These are phyloP conservation scores for Cynopterus sphinx DNA, from an alignment of 2,797 vertebrate species.

Conservation along the genomic window DNA sequence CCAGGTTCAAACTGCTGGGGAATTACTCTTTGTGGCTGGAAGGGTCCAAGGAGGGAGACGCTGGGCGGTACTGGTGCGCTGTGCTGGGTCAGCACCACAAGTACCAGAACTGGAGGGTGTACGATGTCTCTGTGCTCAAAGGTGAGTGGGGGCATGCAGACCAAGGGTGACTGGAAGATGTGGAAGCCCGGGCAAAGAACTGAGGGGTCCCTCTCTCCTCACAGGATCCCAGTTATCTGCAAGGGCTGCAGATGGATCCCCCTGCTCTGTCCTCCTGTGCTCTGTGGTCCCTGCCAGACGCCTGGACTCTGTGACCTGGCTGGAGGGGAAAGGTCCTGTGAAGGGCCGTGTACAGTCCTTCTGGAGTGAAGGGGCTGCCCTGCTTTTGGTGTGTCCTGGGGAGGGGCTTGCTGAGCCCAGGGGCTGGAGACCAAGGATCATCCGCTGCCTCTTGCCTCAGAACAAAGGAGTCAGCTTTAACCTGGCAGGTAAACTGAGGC, in stretches of 20 bases:
- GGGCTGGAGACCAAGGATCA: neutral
- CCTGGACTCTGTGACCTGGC: slow-evolving; percentile 68
- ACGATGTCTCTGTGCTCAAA: slow-evolving; percentile 70
- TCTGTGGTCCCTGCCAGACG: slow-evolving; percentile 17
- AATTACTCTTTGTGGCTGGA: slow-evolving; percentile 75
- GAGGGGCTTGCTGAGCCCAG: slow-evolving; percentile 46
- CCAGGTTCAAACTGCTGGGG: slow-evolving; percentile 56
- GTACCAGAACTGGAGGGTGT: slow-evolving; percentile 77
- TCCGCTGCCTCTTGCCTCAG: slow-evolving; percentile 50
- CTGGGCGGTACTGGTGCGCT: slow-evolving; percentile 72
- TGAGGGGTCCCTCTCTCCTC: neutral
- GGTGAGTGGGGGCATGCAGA: slow-evolving; percentile 40
- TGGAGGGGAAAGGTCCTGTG: slow-evolving; percentile 58
- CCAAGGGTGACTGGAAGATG: neutral
- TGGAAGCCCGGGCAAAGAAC: neutral
- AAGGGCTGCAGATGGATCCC: neutral
- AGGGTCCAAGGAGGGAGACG: slow-evolving; percentile 43
- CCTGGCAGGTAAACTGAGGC: slow-evolving; percentile 54
- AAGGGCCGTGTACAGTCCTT: slow-evolving; percentile 50
- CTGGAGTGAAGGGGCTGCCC: slow-evolving; percentile 43
- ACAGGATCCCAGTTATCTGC: slow-evolving; percentile 67
- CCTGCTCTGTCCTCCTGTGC: slow-evolving; percentile 66
- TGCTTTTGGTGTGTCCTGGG: slow-evolving; percentile 72
- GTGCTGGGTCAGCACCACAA: neutral
- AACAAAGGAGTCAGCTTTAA: slow-evolving; percentile 70